Conservation (phyloP, 1,140 invertebrate species). For the Saccostrea glomerata region DNA sequence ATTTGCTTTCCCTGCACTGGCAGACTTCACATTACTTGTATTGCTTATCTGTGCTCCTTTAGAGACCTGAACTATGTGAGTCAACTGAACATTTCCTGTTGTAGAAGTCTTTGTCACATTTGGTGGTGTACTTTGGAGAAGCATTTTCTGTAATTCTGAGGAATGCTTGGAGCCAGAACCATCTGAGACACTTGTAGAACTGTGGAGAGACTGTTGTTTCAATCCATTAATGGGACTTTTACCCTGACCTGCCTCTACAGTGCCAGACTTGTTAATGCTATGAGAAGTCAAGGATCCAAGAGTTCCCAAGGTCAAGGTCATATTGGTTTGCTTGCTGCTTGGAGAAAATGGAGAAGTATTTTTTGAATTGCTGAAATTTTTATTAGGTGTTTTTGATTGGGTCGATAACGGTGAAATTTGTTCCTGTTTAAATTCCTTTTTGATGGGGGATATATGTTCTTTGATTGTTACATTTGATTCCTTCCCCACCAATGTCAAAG, state of each 20-base stretch:
- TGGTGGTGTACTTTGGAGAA: background rate
- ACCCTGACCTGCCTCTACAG: background rate
- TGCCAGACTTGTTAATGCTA: background rate
- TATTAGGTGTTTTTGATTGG: constrained; percentile 4
- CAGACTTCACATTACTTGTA: constrained; percentile 1
- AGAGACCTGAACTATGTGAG: background rate
- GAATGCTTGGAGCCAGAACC: background rate
- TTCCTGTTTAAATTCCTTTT: constrained; percentile 34
- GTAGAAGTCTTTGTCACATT: background rate
- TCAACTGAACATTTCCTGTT: background rate
- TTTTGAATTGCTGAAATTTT: constrained; percentile 25
- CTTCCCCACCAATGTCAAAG: background rate
- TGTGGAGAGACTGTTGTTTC: background rate
- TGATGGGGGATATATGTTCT: constrained; percentile 37
- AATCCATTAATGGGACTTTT: background rate
- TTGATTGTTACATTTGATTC: constrained; percentile 44
- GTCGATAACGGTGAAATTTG: background rate
- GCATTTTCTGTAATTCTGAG: constrained; percentile 17
- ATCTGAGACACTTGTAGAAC: background rate
- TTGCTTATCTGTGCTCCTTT: background rate
- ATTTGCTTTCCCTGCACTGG: background rate
- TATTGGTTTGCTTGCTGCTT: background rate
- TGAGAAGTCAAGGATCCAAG: constrained; percentile 7
- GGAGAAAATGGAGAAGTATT: background rate
- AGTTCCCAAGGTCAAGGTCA: constrained; percentile 22